A percentile compares a stretch with the other conserved stretches of the same genome.
Conservation (phyloP, 2,888 invertebrate genomes). For the Pandemis corylana region DNA sequence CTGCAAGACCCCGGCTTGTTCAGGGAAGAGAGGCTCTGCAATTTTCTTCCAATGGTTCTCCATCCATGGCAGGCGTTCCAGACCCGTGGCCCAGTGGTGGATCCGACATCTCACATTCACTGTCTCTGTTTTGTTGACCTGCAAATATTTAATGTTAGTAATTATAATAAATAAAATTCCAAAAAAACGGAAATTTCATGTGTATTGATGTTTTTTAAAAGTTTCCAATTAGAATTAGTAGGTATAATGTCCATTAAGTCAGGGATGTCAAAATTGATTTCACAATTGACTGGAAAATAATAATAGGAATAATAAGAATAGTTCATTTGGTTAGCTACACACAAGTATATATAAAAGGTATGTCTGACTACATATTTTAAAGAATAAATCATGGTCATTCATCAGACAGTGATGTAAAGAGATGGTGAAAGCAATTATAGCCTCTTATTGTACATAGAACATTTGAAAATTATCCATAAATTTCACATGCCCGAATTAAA, state of each 20-base stretch:
- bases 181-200: background rate
- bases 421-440: too few relatives aligned
- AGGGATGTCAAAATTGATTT: too few relatives aligned
- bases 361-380: too few relatives aligned
- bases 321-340: too few relatives aligned
- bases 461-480: background rate
- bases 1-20: slow-evolving; percentile 72
- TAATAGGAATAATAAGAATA: too few relatives aligned
- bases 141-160: slow-evolving; percentile 51
- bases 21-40: slow-evolving; percentile 84
- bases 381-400: too few relatives aligned
- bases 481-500: background rate
- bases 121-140: slow-evolving; percentile 90
- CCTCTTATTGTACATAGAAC: too few relatives aligned
- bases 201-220: background rate
- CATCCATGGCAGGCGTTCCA: slow-evolving; percentile 83
- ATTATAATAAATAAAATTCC: slow-evolving; percentile 43
- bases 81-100: slow-evolving; percentile 90
- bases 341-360: too few relatives aligned
- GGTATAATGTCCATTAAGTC: background rate
- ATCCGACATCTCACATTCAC: slow-evolving; percentile 90
- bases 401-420: too few relatives aligned
- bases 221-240: background rate
- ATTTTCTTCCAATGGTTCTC: slow-evolving; percentile 84
- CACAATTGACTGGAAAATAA: too few relatives aligned